Evolutionary conservation across 2,113 vertebrate species (phyloP).

Genomic region (Bubo blakistoni): DNA sequence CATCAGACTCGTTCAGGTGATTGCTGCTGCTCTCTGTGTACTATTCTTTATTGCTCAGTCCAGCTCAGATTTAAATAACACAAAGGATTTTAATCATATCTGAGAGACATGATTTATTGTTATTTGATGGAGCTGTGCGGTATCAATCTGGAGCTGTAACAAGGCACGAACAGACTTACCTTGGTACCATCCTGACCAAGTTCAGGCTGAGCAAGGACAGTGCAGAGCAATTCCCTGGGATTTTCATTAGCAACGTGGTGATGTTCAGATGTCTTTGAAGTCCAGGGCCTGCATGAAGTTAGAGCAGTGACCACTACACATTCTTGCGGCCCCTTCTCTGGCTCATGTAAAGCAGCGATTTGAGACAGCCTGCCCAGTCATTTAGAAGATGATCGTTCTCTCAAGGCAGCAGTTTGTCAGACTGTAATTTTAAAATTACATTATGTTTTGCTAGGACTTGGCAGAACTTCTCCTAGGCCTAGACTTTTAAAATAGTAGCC

Average conservation of each 20-base stretch:
- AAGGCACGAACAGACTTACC: not conserved
- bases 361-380: not conserved
- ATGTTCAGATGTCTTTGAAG: not conserved
- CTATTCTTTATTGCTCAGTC: not conserved
- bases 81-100: not conserved
- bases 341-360: not conserved
- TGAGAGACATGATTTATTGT: not conserved
- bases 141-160: not conserved
- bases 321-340: not conserved
- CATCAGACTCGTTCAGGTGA: not conserved
- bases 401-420: constrained; percentile 29
- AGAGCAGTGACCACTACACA: fast-evolving
- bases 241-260: not conserved
- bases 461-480: constrained; percentile 1
- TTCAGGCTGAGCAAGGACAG: not conserved
- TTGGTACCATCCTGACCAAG: not conserved
- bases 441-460: constrained; percentile 36
- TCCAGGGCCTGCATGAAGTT: fast-evolving
- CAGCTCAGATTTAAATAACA: not conserved
- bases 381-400: not conserved
- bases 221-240: not conserved
- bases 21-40: not conserved
- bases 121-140: not conserved
- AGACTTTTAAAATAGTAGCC: constrained; percentile 22
- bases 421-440: constrained; percentile 53